phyloP scores from a whole-genome alignment of 2,113 vertebrate species.

The Lepisosteus oculatus region DNA sequence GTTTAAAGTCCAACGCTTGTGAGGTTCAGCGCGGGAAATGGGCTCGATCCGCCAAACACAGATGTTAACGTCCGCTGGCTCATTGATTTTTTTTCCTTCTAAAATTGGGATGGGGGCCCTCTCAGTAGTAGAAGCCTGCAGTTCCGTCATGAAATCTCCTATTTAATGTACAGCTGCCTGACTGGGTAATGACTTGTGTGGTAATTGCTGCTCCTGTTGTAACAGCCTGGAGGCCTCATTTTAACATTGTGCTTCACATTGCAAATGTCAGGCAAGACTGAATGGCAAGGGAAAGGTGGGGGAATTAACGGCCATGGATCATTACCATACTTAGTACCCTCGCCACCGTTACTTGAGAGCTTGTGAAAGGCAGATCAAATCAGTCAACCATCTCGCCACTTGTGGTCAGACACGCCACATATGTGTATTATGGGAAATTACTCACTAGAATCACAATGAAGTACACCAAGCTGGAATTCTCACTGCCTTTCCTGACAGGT shows the following conservation, averaged over 20 bases:
- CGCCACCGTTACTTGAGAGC: background rate
- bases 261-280: slow-evolving; percentile 3
- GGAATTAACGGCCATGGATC: background rate
- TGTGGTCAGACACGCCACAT: too few relatives aligned
- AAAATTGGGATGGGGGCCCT: background rate
- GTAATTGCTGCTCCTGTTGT: background rate
- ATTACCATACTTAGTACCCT: background rate
- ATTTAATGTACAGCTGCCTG: background rate
- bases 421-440: too few relatives aligned
- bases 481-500: too few relatives aligned
- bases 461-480: too few relatives aligned
- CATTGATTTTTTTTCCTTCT: slow-evolving; percentile 1
- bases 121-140: background rate
- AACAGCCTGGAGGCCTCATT: background rate
- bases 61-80: slow-evolving; percentile 7
- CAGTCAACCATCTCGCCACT: too few relatives aligned
- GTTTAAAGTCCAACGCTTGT: background rate
- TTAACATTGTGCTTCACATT: background rate
- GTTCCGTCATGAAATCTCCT: background rate
- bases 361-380: too few relatives aligned
- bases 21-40: background rate
- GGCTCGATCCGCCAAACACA: background rate
- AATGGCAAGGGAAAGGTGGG: background rate
- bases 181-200: background rate
- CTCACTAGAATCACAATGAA: too few relatives aligned